Base-by-base conservation (phyloP, 2,888 invertebrate genomes). In the Papilio elwesi region DNA sequence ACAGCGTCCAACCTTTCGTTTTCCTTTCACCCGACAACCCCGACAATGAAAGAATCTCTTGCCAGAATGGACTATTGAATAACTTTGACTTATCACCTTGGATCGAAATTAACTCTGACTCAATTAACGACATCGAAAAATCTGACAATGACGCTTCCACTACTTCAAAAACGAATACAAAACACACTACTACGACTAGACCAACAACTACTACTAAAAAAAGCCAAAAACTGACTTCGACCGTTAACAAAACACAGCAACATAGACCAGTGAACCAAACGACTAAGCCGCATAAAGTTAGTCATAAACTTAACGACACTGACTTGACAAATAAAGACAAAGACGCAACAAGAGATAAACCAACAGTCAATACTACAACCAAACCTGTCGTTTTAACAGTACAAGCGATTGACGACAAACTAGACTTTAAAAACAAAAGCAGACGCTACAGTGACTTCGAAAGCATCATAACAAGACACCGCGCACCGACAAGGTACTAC, bases 1-100 rank as follows among this genome's bases (percentile, higher is more conserved):
- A 95, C 76, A 96, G 94, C 16, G 90, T 97, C 53, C 97, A 97
- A 83, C 96, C 96, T 0, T 96, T 96, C 78, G 96, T 95, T 0
- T 96, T 97, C 82, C 90, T 96, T 7, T 91, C 95, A 10, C 86
- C 95, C 0, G 96, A 96, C 79, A 90, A 93, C 71, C 86, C 94
- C 69, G 94, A 94, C 80, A 96, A 96, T 79, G 87, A 89, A 66
- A 90, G 96, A 71, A 84, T 95, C 55, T 86, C 94, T 0, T 96
- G 96, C 80, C 83, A 89, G 36, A 93, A 94, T 78, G 89, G 92
- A 65, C 81, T 94, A 1, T 87, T 95, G 0, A 94, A 94, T 68
- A 94, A 94, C 81, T 94, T 96, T 76, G 94, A 96, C 83, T 84
- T 96, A 65, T 91, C 92, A 0, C 94, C 95, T 0, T 96, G 96